Base-by-base conservation (phyloP, 1,140 invertebrate species). In the Laupala kohalensis region DNA sequence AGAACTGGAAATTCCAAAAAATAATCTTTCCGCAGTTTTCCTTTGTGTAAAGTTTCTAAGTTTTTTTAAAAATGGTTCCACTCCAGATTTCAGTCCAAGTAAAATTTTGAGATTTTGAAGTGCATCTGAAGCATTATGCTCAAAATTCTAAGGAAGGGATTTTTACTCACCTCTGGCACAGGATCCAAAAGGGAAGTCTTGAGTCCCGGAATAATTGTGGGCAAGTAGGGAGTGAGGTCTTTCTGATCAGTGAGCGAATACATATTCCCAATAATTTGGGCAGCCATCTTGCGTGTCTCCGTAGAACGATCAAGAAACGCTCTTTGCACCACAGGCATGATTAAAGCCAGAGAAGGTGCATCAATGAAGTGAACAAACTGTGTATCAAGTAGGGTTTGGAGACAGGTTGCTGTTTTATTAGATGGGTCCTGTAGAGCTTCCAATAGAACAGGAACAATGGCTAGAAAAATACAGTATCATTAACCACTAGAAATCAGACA, bases 311-410 rank as follows among this genome's bases (percentile, higher is more conserved):
- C 96, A 82, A 96, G 91, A 80, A 99, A 98, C 6, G 97, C 97
- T 75, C 97, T 83, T 80, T 98, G 92, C 24, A 99, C 95, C 0
- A 99, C 96, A 1, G 97, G 97, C 97, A 99, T 99, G 74, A 99
- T 99, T 19, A 99, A 84, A 72, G 98, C 97, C 5, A 99, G 84
- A 0, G 97, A 99, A 1, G 97, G 96, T 5, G 98, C 94, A 82
- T 99, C 98, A 75, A 99, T 98, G 79, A 99, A 98, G 83, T 99
- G 97, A 64, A 99, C 95, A 83, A 99, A 99, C 80, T 98, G 95
- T 0, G 96, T 99, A 78, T 98, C 94, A 19, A 99, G 81, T 26
- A 99, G 84, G 3, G 92, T 95, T 78, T 96, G 92, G 3, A 99
- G 82, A 81, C 95, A 97, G 6, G 86, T 86, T 2, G 93, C 93